Conservation (phyloP, 2,888 invertebrate genomes). For the Pseudoips prasinana region DNA sequence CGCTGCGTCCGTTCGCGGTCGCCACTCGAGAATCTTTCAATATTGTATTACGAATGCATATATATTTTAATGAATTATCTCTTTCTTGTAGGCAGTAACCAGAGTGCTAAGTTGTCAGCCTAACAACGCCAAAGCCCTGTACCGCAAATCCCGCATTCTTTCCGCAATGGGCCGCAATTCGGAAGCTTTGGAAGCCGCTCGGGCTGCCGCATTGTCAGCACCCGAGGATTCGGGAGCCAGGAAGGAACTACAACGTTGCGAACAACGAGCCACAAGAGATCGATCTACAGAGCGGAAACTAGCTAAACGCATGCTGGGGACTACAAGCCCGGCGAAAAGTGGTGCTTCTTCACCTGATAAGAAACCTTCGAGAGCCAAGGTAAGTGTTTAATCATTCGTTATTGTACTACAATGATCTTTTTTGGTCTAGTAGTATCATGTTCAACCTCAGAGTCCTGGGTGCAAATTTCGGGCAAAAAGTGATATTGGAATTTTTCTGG, state of each 20-base stretch:
- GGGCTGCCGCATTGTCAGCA: slow-evolving; percentile 62
- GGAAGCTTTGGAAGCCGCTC: slow-evolving; percentile 84
- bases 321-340: slow-evolving; percentile 22
- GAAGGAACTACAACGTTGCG: slow-evolving; percentile 67
- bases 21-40: no score
- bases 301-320: slow-evolving; percentile 75
- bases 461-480: no score
- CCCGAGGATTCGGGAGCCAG: slow-evolving; percentile 63
- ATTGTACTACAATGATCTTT: no score
- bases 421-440: background rate
- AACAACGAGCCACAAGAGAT: slow-evolving; percentile 60
- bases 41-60: no score
- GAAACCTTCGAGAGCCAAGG: slow-evolving; percentile 66
- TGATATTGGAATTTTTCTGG: no score
- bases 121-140: slow-evolving; percentile 94
- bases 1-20: no score
- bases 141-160: slow-evolving; percentile 85
- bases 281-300: slow-evolving; percentile 73
- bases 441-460: no score
- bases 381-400: slow-evolving; percentile 27
- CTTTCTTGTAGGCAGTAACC: slow-evolving; percentile 88
- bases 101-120: slow-evolving; percentile 92
- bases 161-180: slow-evolving; percentile 82
- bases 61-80: no score
- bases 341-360: slow-evolving; percentile 46